Base-by-base conservation (phyloP, 2,797 vertebrate species). In the Hozukius guyotensis region DNA sequence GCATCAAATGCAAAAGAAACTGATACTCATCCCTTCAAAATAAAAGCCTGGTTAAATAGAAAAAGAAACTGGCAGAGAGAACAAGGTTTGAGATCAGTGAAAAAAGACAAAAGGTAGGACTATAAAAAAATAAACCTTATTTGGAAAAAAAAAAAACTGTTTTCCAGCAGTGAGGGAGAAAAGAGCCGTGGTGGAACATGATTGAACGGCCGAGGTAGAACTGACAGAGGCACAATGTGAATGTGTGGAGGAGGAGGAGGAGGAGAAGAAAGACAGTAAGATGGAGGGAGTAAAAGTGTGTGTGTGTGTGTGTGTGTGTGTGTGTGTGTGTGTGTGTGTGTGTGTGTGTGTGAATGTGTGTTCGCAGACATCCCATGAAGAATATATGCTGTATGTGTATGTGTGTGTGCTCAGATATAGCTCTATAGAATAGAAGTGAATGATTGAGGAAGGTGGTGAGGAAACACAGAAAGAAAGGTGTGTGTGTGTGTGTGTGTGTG, bases 201-300 rank as follows among this genome's bases (percentile, higher is more conserved):
- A 88, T 61, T 75, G 72, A 87, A 84, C 13, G 29, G 64, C 66
- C 76, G 78, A 83, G 72, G 66, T 81, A 73, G 53, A 82, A 80
- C 46, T 83, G 83, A 84, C 66, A 83, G 62, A 82, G 34, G 55
- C 52, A 85, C 69, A 86, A 73, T 82, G 72, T 76, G 60, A 77
- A 67, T 31, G 69, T 65, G 34, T 75, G 67, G 53, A 88, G 80
- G 36, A 65, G 36, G 36, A 62, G 31, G 24, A 83, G 63, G 24
- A 65, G 36, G 25, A 83, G 63, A 71, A 79, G 84, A 80, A 72
- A 78, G 65, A 86, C 60, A 76, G 66, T 34, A 46, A 56, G 74
- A 78, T 65, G 62, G 34, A 88, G 61, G 24, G 67, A 79, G 68
- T 57, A 60, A 71, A 60, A 57, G 29, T 66, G 42, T 70, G 25